phyloP scores from a whole-genome alignment of 2,888 invertebrate species.

The Mythimna ferrago region DNA sequence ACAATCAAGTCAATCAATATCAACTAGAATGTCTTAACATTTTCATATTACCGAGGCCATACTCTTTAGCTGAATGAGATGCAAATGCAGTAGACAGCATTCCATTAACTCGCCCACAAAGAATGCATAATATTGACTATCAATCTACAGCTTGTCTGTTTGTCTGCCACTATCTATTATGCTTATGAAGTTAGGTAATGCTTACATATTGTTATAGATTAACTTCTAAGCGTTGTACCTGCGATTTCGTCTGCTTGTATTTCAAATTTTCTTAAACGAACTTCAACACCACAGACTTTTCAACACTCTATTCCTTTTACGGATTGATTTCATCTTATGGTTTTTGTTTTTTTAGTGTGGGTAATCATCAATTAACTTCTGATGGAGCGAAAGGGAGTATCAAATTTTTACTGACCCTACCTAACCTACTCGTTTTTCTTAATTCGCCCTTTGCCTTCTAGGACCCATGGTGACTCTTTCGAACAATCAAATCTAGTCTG shows the following conservation, averaged over 20 bases:
- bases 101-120: constrained; percentile 62
- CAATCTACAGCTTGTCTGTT: constrained; percentile 37
- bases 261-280: not conserved
- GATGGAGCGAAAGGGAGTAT: not conserved
- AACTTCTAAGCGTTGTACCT: too few species aligned
- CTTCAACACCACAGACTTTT: too few species aligned
- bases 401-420: not conserved
- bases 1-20: constrained; percentile 11
- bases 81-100: constrained; percentile 67
- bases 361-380: not conserved
- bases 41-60: constrained; percentile 54
- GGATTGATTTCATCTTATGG: too few species aligned
- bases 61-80: constrained; percentile 44
- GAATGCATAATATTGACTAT: constrained; percentile 59
- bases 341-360: not conserved
- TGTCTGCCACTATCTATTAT: constrained; percentile 36
- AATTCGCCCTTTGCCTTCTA: too few species aligned
- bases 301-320: too few species aligned
- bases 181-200: constrained; percentile 16
- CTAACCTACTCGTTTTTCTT: too few species aligned
- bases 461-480: too few species aligned
- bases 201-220: not conserved
- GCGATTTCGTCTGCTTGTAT: not conserved
- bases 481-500: not conserved
- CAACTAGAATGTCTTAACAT: constrained; percentile 11